Conservation (phyloP, 2,888 invertebrate genomes). For the Macrophya alboannulata region DNA sequence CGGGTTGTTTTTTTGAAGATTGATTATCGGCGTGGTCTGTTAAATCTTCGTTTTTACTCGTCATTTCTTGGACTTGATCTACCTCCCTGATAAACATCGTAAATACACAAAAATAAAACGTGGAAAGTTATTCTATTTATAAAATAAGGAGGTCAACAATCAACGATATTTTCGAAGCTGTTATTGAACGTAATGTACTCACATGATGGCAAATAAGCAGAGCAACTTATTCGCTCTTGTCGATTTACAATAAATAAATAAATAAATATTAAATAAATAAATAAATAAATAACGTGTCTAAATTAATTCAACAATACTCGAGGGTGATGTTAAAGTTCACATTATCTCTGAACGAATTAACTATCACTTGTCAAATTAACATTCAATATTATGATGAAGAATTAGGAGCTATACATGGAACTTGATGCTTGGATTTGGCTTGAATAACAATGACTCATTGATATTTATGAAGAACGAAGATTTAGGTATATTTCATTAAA, state of each 20-base stretch:
- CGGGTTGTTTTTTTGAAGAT: constrained; percentile 5
- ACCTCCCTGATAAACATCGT: constrained; percentile 18
- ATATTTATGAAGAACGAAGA: neutral
- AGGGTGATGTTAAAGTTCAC: neutral
- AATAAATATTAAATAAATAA: neutral
- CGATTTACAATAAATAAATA: neutral
- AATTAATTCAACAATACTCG: neutral
- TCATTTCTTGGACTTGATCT: neutral
- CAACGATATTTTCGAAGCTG: neutral
- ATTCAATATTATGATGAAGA: neutral
- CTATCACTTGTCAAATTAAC: neutral
- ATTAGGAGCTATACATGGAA: neutral
- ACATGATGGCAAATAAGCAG: neutral
- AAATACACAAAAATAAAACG: neutral
- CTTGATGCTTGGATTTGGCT: neutral
- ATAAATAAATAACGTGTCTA: constrained; percentile 2
- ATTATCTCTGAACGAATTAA: neutral
- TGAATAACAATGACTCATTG: neutral
- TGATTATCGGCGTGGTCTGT: neutral
- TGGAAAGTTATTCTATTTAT: neutral
- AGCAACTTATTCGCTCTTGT: neutral
- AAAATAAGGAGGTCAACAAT: neutral
- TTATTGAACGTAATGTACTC: neutral
- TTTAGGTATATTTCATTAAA: neutral
- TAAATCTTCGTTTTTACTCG: neutral